Evolutionary conservation across 2,888 invertebrate species (phyloP), one percentile per base, ranked within the genome.

Genomic region (Agrilus mali): DNA sequence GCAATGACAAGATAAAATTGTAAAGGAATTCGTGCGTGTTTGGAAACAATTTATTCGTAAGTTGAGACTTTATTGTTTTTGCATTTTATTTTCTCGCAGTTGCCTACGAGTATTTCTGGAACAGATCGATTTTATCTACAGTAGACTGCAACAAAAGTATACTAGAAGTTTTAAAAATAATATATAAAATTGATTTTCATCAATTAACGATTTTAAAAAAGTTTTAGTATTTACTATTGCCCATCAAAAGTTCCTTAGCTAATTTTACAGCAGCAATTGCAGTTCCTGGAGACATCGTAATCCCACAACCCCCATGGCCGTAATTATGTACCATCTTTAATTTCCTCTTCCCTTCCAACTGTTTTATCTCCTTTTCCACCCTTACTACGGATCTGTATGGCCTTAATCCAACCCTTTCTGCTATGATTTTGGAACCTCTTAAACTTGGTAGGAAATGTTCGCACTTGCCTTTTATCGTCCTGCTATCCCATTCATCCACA

Each of bases 271-370:
- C 88, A 56, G 87, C 73, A 45, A 78, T 70, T 0, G 86, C 80
- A 0, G 92, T 90, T 7, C 94, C 94, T 22, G 94, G 94, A 5
- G 89, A 85, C 33, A 88, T 78, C 46, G 86, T 85, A 0, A 95
- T 84, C 0, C 95, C 95, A 61, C 93, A 92, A 0, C 92, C 93
- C 1, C 94, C 93, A 61, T 95, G 95, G 0, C 95, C 95, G 60
- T 95, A 95, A 65, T 94, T 90, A 62, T 96, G 95, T 7, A 95
- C 81, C 31, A 94, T 72, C 71, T 78, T 73, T 1, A 70, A 48
- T 49, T 63, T 70, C 50, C 69, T 61, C 53, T 58, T 69, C 1
- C 74, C 74, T 10, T 63, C 48, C 31, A 50, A 43, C n/a, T 50
- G 49, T 17, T 61, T 48, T 20, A 55, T 51, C 58, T 86, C 85